A percentile compares a stretch with the other conserved stretches of the same genome.
Conservation (phyloP, 2,888 invertebrate species). For the Agapostemon virescens region DNA sequence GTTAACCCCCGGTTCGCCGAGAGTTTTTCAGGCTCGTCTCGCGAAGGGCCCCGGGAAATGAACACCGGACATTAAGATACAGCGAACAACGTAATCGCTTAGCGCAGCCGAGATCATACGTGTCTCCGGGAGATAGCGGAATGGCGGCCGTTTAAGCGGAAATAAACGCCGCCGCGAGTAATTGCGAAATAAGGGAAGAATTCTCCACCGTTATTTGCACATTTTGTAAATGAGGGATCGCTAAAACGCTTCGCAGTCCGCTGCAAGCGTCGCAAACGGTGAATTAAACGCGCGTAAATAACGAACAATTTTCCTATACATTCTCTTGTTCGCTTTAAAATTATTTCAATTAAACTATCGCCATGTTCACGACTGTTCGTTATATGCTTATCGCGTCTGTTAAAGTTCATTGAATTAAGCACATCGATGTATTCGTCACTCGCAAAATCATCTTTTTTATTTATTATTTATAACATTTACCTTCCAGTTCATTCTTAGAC, state of each 20-base stretch:
- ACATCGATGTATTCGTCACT: background rate
- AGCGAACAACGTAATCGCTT: slow-evolving; percentile 55
- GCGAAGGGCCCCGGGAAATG: slow-evolving; percentile 44
- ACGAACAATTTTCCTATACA: background rate
- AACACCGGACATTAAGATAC: slow-evolving; percentile 59
- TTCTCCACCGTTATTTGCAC: background rate
- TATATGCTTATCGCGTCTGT: background rate
- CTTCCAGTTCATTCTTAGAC: background rate
- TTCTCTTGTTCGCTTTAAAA: background rate
- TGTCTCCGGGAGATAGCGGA: slow-evolving; percentile 49
- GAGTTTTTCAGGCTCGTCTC: slow-evolving; percentile 44
- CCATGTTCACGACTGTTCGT: background rate
- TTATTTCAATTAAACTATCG: background rate
- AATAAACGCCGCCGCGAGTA: slow-evolving; percentile 23
- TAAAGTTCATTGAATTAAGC: no score
- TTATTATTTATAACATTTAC: background rate
- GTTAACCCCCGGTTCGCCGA: slow-evolving; percentile 52
- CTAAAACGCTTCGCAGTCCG: background rate
- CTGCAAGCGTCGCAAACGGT: no score
- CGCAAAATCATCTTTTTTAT: background rate
- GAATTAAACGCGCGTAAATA: background rate
- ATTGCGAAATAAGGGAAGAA: slow-evolving; percentile 4
- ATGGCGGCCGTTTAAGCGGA: slow-evolving; percentile 38
- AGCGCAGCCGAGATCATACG: slow-evolving; percentile 47
- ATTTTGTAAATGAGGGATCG: background rate